These are phyloP conservation scores for Desmodus rotundus DNA, from an alignment of 2,113 vertebrate species.

Conservation along the genomic window DNA sequence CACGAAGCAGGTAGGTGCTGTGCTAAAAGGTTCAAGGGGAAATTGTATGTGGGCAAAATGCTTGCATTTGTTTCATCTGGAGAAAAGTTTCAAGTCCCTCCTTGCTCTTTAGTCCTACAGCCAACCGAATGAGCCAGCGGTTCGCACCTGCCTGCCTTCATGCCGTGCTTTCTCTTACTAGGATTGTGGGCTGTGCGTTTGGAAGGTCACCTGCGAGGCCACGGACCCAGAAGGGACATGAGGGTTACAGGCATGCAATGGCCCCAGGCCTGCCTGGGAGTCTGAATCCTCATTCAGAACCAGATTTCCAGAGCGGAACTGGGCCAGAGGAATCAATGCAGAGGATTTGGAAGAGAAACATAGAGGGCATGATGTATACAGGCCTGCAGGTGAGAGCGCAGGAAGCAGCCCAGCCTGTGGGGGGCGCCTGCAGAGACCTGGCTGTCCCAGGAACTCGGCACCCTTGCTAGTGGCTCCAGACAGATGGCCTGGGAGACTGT, in stretches of 20 bases:
- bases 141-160: accelerated
- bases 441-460: not conserved
- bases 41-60: not conserved
- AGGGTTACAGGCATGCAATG: not conserved
- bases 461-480: not conserved
- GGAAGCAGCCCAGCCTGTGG: not conserved
- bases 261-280: too few relatives aligned
- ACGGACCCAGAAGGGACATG: accelerated
- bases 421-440: accelerated
- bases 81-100: not conserved
- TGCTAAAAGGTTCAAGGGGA: not conserved
- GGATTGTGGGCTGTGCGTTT: too few relatives aligned
- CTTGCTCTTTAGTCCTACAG: not conserved
- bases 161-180: too few relatives aligned
- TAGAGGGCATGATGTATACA: too few relatives aligned
- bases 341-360: not conserved
- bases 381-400: not conserved
- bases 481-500: not conserved
- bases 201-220: not conserved
- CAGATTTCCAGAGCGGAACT: not conserved
- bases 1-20: not conserved
- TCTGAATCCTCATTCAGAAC: not conserved
- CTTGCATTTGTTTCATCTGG: not conserved
- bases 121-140: accelerated
- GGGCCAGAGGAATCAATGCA: not conserved